Evolutionary conservation across 2,113 vertebrate species (phyloP).

Genomic region (Coryphaenoides rupestris): DNA sequence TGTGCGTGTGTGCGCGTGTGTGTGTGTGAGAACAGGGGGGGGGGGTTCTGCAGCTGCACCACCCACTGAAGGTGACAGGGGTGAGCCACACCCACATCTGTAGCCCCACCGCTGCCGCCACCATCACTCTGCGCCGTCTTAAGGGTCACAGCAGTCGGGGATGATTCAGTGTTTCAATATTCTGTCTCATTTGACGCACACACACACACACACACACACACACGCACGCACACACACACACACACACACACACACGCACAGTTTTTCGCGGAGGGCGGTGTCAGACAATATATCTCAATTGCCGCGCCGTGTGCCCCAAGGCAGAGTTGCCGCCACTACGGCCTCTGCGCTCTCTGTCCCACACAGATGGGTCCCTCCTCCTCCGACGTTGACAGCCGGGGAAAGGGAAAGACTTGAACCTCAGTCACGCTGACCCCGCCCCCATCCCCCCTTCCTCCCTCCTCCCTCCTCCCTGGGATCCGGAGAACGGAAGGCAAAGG

Average conservation of each 20-base stretch:
- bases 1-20: conserved; percentile 22
- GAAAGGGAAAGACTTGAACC: conserved; percentile 58
- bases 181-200: conserved; percentile 10
- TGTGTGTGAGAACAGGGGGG: conserved; percentile 18
- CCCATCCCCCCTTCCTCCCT: too few relatives aligned
- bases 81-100: conserved; percentile 26
- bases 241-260: conserved; percentile 19
- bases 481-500: conserved; percentile 38
- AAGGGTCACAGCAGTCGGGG: conserved; percentile 13
- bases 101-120: conserved; percentile 34
- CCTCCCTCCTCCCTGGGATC: too few relatives aligned
- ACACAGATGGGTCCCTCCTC: conserved; percentile 42
- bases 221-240: conserved; percentile 15
- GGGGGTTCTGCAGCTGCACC: not conserved
- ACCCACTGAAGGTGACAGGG: conserved; percentile 14
- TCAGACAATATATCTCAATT: conserved; percentile 43
- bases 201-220: conserved; percentile 16
- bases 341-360: not conserved
- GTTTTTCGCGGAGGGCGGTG: conserved; percentile 41
- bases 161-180: conserved; percentile 49
- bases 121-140: too few relatives aligned
- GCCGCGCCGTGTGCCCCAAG: conserved; percentile 46
- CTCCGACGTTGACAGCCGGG: conserved; percentile 42
- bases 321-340: conserved; percentile 34
- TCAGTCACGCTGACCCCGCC: conserved; percentile 55